Conservation (phyloP, 53 echinoderm and acorn worm genomes). For the Holothuria leucospilota region DNA sequence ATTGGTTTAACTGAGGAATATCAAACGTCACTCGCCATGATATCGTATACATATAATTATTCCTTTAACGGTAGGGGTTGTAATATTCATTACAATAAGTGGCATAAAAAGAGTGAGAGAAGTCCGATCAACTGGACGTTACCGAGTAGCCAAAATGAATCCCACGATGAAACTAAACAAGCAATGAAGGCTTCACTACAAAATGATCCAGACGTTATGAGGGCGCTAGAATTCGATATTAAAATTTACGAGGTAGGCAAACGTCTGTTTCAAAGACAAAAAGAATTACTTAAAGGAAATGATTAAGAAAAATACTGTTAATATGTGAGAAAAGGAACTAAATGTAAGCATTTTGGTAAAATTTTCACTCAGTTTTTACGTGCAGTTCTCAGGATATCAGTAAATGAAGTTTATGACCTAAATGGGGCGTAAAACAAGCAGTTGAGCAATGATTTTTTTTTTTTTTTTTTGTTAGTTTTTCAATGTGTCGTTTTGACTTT, state of each 20-base stretch:
- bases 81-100: constrained; percentile 28
- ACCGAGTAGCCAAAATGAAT: constrained; percentile 8
- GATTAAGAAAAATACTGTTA: no score
- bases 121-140: no score
- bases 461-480: no score
- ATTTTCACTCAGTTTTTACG: no score
- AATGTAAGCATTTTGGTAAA: no score
- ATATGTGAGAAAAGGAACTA: no score
- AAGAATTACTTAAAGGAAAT: not conserved
- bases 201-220: constrained; percentile 51
- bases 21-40: constrained; percentile 70
- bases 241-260: constrained; percentile 68
- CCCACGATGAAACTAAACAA: not conserved
- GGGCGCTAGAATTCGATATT: constrained; percentile 70
- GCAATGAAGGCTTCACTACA: constrained; percentile 47
- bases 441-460: no score
- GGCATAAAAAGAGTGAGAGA: constrained; percentile 17
- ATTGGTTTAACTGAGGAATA: constrained; percentile 79
- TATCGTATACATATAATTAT: constrained; percentile 65
- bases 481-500: no score
- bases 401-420: no score
- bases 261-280: constrained; percentile 78
- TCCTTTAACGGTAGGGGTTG: constrained; percentile 59
- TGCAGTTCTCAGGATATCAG: no score
- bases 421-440: no score